Evolutionary conservation across 2,113 vertebrate species (phyloP), one percentile per base, ranked within the genome.

Genomic region (Corythornis cristatus): DNA sequence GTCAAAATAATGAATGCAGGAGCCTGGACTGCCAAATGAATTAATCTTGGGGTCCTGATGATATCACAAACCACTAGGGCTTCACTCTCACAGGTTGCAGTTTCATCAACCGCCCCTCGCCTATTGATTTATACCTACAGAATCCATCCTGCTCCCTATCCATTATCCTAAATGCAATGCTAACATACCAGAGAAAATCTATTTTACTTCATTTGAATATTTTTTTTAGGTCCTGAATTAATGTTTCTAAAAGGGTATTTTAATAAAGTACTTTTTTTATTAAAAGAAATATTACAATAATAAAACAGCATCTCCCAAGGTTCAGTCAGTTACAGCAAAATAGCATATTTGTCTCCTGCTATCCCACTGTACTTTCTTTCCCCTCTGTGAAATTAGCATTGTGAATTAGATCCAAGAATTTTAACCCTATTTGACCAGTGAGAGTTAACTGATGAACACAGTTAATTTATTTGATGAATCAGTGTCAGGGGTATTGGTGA

Each of bases 1-100:
- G 97, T 97, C 98, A 97, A 97, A 98, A 96, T 98, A 98, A 98
- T 96, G 97, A 96, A 97, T 97, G 97, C 95, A 95, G 96, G 94
- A 97, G 96, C 51, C 97, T 95, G 96, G 92, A 88, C 93, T 96
- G 96, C 95, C 95, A 92, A 97, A 94, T 12, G 56, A 97, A 98
- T 98, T 92, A 96, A 97, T 98, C 96, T 97, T 91, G 91, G 86
- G 89, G 91, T 97, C 94, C 90, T 97, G 97, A 93, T 98, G 97
- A 97, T 96, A 97, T 98, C 97, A 97, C 97, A 97, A 97, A 97
- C 96, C 96, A 96, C 92, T 46, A 87, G 88, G 96, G 86, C 74
- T 93, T 96, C 93, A 91, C 83, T 97, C 96, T 95, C 97, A 97
- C 96, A 98, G 97, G 97, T 97, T 98, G 97, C 96, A 96, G 97